Conservation (phyloP, 2,113 vertebrate genomes). For the Apteryx owenii region DNA sequence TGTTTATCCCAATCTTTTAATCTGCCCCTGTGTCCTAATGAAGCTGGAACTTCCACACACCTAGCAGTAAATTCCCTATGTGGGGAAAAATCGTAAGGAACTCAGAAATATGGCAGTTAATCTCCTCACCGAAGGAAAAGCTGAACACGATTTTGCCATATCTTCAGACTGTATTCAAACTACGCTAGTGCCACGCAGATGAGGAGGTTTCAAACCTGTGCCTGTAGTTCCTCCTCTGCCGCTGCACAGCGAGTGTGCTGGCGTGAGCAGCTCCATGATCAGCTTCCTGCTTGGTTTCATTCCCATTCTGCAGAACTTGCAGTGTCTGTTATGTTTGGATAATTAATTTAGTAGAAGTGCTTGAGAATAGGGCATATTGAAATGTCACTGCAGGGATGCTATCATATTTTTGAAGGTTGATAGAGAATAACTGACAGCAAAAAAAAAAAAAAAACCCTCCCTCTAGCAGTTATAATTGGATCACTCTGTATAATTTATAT, state of each 20-base stretch:
- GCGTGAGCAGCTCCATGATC: not conserved
- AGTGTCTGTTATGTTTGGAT: not conserved
- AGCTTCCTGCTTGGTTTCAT: not conserved
- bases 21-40: not conserved
- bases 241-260: rapidly evolving
- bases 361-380: not conserved
- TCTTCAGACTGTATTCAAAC: not conserved
- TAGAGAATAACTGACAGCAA: not conserved
- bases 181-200: not conserved
- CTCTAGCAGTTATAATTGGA: not conserved
- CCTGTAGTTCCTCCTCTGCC: not conserved
- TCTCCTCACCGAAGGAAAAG: not conserved
- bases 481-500: not conserved
- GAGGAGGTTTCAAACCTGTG: not conserved
- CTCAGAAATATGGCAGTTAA: not conserved
- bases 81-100: not conserved
- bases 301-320: not conserved
- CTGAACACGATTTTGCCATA: rapidly evolving
- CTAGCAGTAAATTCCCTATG: not conserved
- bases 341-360: not conserved
- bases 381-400: not conserved
- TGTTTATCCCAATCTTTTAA: not conserved
- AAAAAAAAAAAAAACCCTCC: not conserved
- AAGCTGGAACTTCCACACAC: not conserved
- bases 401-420: not conserved